Percentiles rank a stretch among this genome's conserved stretches.
Conservation (phyloP, 2,797 vertebrate species). For the Octomys mimax region DNA sequence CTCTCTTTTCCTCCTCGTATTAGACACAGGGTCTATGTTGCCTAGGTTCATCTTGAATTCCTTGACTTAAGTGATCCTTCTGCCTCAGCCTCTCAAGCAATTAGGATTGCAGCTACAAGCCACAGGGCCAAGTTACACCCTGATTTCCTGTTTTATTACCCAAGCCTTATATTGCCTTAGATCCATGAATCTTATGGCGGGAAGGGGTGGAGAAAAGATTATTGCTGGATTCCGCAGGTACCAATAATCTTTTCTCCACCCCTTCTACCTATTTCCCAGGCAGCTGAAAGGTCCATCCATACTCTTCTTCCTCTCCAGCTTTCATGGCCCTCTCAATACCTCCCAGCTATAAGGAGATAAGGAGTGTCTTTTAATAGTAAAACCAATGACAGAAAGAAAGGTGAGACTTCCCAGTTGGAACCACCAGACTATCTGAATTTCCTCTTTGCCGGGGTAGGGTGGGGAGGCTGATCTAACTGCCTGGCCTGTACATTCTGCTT, state of each 20-base stretch:
- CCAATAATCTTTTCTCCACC: not conserved
- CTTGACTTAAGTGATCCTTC: not conserved
- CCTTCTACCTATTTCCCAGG: not conserved
- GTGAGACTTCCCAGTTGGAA: slow-evolving; percentile 20
- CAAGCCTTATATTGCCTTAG: not conserved
- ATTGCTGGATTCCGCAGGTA: not conserved
- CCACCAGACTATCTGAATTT: not conserved
- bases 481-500: slow-evolving; percentile 31
- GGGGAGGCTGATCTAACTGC: not conserved
- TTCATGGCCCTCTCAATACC: not conserved
- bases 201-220: not conserved
- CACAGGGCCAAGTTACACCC: not conserved
- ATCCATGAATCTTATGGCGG: not conserved
- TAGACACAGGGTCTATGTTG: not conserved
- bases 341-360: not conserved
- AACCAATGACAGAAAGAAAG: not conserved
- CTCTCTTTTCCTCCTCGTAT: not conserved
- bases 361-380: not conserved
- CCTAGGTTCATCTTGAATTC: not conserved
- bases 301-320: not conserved
- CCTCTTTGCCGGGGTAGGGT: not conserved
- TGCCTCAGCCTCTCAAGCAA: not conserved
- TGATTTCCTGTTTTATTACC: not conserved
- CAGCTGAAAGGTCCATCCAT: not conserved
- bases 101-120: not conserved